Evolutionary conservation across 1,140 invertebrate species (phyloP), one percentile per base, ranked within the genome.

Genomic region (Aphelinus certus): DNA sequence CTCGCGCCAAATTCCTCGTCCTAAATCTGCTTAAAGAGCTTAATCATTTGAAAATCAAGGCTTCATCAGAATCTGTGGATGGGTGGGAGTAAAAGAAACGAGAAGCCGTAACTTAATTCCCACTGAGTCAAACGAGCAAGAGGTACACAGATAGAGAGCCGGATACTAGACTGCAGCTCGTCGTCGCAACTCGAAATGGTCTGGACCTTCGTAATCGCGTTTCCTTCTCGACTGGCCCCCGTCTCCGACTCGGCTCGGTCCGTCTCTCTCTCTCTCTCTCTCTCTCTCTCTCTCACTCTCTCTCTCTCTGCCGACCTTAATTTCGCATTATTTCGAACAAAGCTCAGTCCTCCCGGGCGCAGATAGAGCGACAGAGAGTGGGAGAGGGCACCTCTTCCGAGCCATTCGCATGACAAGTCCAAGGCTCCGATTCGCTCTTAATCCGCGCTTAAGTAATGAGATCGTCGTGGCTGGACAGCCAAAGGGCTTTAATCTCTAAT

Each of bases 361-460:
- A 26, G 26, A 26, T 26, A 26, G 49, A 2, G 10, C 2, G 51
- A 46, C 45, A 6, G 49, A 47, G 45, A 47, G 63, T 2, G 63
- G 26, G 9, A 45, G 70, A 56, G 7, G 51, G 26, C 57, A 48
- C 4, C 47, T 64, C n/a, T n/a, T n/a, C 49, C 49, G 56, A 70
- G 70, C 49, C 61, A 71, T 64, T 72, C 71, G 53, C n/a, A 71
- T 71, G 70, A 71, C 61, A 64, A 57, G 57, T 45, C 49, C 6
- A 42, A 2, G 42, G 9, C 4, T 45, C 65, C 66, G 73, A 75
- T 75, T 75, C 47, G 10, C 64, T 9, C 49, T 76, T 78, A 78
- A 76, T 78, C 77, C 75, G 46, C 58, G 74, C 74, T 73, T 71
- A 73, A 78, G 77, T 76, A 78, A 78, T 70, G 77, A 76, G 77